Evolutionary conservation across 2,888 invertebrate genomes (phyloP).

Genomic region (Phymatocera aterrima): DNA sequence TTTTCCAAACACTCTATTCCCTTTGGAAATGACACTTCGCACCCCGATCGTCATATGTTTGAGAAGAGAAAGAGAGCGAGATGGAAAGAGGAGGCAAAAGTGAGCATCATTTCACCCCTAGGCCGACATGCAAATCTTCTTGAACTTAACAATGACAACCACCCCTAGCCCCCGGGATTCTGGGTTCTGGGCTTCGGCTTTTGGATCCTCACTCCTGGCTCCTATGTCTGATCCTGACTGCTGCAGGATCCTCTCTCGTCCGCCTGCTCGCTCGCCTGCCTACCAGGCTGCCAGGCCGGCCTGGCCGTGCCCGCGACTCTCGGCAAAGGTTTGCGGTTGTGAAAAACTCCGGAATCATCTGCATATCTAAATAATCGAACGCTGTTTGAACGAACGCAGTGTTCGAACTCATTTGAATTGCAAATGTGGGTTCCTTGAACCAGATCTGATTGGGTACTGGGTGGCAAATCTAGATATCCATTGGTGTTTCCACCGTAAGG

Average conservation of each 20-base stretch:
- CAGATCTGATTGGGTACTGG: slow-evolving; percentile 73
- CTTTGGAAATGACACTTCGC: slow-evolving; percentile 36
- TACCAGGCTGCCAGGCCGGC: background rate
- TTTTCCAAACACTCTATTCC: slow-evolving; percentile 39
- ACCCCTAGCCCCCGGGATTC: slow-evolving; percentile 28
- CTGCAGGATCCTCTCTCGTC: slow-evolving; percentile 3
- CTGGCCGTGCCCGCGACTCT: background rate
- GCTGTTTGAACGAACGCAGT: slow-evolving; percentile 49
- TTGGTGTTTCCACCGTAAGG: slow-evolving; percentile 40
- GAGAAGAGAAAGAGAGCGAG: slow-evolving; percentile 17
- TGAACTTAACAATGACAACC: slow-evolving; percentile 60
- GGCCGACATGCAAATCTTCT: slow-evolving; percentile 63
- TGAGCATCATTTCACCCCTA: slow-evolving; percentile 50
- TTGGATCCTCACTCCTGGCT: slow-evolving; percentile 31
- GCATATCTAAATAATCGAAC: slow-evolving; percentile 75
- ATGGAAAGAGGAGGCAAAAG: slow-evolving; percentile 50
- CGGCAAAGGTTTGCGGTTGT: slow-evolving; percentile 43
- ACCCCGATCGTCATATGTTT: slow-evolving; percentile 40
- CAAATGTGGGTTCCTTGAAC: slow-evolving; percentile 72
- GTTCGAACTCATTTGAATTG: slow-evolving; percentile 43
- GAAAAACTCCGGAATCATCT: slow-evolving; percentile 65
- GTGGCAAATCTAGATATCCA: slow-evolving; percentile 73
- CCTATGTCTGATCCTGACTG: slow-evolving; percentile 24
- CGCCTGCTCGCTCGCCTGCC: background rate
- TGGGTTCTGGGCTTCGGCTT: background rate